Conservation (phyloP, 2,888 invertebrate species). For the Hymenopus coronatus region DNA sequence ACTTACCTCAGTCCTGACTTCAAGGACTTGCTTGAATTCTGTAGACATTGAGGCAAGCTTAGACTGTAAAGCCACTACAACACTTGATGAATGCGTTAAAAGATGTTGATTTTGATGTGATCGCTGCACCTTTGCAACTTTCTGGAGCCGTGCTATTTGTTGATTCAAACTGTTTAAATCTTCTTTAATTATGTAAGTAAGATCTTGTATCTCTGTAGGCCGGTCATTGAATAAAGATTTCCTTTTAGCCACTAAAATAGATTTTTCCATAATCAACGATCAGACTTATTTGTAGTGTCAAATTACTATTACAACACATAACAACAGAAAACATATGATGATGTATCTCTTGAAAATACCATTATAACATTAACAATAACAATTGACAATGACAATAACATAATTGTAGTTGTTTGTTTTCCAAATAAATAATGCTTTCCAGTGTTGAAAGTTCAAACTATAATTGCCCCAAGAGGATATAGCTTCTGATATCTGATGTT, state of each 20-base stretch:
- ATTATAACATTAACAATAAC: too few species aligned
- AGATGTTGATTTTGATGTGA: constrained; percentile 60
- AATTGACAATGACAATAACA: too few species aligned
- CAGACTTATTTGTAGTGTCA: not conserved
- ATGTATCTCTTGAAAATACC: too few species aligned
- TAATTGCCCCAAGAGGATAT: too few species aligned
- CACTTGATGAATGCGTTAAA: constrained; percentile 88
- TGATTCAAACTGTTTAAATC: constrained; percentile 93
- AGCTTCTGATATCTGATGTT: too few species aligned
- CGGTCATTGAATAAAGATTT: constrained; percentile 96
- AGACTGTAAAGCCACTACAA: constrained; percentile 88
- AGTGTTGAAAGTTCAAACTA: too few species aligned
- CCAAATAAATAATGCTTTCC: too few species aligned
- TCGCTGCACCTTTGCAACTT: constrained; percentile 72
- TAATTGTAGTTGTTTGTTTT: too few species aligned
- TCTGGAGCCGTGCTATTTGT: constrained; percentile 90
- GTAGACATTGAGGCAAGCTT: constrained; percentile 95
- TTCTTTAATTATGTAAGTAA: constrained; percentile 96
- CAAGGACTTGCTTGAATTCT: constrained; percentile 95
- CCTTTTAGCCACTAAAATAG: constrained; percentile 86
- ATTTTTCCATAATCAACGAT: not conserved
- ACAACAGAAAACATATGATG: too few species aligned
- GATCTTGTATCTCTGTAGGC: constrained; percentile 92
- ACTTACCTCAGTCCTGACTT: constrained; percentile 86
- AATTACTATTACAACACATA: not conserved